Base-by-base conservation (phyloP, 2,113 vertebrate species). In the Oplegnathus fasciatus region DNA sequence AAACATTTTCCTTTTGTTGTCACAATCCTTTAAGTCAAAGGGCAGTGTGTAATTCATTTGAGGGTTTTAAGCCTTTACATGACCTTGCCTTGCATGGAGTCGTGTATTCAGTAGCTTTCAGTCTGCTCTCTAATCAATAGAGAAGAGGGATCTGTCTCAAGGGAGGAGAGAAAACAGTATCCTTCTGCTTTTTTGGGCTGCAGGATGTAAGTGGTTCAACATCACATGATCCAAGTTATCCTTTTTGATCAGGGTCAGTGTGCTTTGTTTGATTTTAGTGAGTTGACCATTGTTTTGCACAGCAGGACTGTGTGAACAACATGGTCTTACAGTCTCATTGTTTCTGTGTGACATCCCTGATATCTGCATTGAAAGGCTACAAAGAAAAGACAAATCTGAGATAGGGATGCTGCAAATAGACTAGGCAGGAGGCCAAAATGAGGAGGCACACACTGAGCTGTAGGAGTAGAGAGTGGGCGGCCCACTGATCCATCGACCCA, bases 321-420 rank as follows among this genome's bases (percentile, higher is more conserved):
- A 84, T 74, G 71, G 75, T 77, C 75, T 88, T 82, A 75, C 77
- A 67, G 69, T 83, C 78, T 70, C 79, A 72, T 57, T 86, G 69
- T 83, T 90, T 87, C 80, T 83, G 78, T 74, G 69, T 89, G 85
- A 90, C 88, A 88, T 87, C 80, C 67, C 73, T 89, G 88, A 90
- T 90, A 87, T 89, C 84, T 88, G 78, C 78, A 83, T 62, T 60
- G 81, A 78, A 86, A 83, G 66, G 90, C 85, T 67, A 65, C 83
- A 77, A 90, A 93, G 89, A 74, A 84, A 67, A 93, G 82, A 89
- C 88, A 91, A 74, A 92, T 92, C 91, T 76, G 85, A 92, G 91
- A 91, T 87, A 85, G 84, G 52, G 71, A 83, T 80, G 86, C 91
- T 91, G 84, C 90, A 94, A 95, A 95, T 91, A 92, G 91, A 93